These are phyloP conservation scores for Ophthalmolycus amberensis DNA, from an alignment of 2,113 vertebrate genomes.

Conservation along the genomic window DNA sequence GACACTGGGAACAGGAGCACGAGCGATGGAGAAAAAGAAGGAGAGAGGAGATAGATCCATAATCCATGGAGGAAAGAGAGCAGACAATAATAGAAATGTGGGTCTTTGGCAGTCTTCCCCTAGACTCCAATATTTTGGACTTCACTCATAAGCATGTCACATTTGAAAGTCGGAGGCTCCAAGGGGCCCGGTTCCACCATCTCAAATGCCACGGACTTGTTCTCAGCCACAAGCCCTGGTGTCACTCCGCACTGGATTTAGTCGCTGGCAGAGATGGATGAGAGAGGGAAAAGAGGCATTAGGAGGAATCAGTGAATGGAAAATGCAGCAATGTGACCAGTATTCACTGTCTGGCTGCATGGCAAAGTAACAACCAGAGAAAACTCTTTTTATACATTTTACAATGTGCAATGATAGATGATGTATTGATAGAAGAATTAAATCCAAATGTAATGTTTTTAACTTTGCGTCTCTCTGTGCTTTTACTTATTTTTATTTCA, in stretches of 20 bases:
- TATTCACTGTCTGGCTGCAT: constrained; percentile 65
- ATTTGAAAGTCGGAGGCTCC: constrained; percentile 67
- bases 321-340: constrained; percentile 65
- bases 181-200: constrained; percentile 63
- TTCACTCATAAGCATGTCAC: constrained; percentile 69
- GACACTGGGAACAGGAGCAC: constrained; percentile 53
- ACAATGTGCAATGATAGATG: neutral
- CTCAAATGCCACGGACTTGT: constrained; percentile 80
- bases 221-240: constrained; percentile 73
- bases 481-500: neutral
- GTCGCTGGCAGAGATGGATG: constrained; percentile 77
- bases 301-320: constrained; percentile 75
- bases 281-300: constrained; percentile 74
- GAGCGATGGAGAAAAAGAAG: constrained; percentile 18
- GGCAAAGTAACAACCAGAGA: constrained; percentile 40
- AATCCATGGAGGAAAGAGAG: constrained; percentile 57
- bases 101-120: constrained; percentile 54
- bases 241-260: constrained; percentile 75
- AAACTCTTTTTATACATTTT: constrained; percentile 27
- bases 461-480: neutral
- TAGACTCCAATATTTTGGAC: constrained; percentile 63
- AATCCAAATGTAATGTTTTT: neutral
- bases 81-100: constrained; percentile 58
- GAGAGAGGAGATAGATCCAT: constrained; percentile 47
- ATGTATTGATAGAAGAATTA: neutral